phyloP scores from a whole-genome alignment of 2,113 vertebrate genomes.

The Penelope pileata region DNA sequence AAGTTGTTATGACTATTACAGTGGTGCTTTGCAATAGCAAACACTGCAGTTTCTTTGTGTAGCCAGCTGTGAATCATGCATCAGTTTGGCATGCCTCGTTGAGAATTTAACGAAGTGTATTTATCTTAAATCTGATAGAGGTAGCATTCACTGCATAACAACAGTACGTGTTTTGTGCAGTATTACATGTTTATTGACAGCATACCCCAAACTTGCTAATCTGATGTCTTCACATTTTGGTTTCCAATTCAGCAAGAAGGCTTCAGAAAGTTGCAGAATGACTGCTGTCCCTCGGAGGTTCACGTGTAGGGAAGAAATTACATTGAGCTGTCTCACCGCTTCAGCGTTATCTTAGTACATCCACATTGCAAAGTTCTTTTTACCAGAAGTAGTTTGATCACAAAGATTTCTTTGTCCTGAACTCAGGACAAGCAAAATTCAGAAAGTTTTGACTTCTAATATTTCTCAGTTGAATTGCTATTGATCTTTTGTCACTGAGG shows the following conservation, averaged over 20 bases:
- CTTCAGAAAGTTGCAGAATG: background rate
- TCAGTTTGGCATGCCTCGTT: background rate
- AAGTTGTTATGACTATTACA: background rate
- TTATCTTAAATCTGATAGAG: background rate
- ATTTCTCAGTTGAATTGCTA: background rate
- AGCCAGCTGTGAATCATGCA: background rate
- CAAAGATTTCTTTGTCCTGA: background rate
- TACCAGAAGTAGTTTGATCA: background rate
- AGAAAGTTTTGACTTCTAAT: background rate
- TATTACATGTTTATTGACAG: background rate
- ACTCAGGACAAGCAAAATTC: background rate
- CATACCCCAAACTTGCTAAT: background rate
- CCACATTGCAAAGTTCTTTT: background rate
- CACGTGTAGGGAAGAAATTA: background rate
- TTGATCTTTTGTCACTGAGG: background rate
- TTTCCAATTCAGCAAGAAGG: background rate
- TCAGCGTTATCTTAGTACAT: background rate
- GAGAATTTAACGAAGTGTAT: background rate
- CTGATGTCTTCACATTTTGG: background rate
- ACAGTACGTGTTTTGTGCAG: background rate
- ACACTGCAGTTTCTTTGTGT: background rate
- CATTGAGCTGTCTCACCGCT: accelerated
- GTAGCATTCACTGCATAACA: background rate
- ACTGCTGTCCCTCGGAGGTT: background rate
- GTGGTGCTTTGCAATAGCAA: background rate